phyloP scores from a whole-genome alignment of 2,797 vertebrate species.

The Ptychadena robeensis region DNA sequence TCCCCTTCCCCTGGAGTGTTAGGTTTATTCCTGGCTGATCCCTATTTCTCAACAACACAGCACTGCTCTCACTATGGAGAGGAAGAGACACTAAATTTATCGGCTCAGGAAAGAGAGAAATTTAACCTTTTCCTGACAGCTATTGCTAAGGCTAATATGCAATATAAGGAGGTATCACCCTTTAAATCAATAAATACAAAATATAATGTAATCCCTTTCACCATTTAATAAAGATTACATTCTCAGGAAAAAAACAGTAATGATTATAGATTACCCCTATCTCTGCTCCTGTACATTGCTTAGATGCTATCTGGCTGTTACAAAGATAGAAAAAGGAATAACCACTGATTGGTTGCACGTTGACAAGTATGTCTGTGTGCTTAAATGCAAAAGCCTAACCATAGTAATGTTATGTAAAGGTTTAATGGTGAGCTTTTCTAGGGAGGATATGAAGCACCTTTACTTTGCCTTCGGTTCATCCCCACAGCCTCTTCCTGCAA shows the following conservation, averaged over 20 bases:
- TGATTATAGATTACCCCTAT: background rate
- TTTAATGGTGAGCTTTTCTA: too few species aligned
- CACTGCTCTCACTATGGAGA: conserved; percentile 40
- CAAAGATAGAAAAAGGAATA: background rate
- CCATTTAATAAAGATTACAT: too few species aligned
- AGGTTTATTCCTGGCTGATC: conserved; percentile 41
- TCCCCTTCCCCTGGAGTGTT: conserved; percentile 24
- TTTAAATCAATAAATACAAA: background rate
- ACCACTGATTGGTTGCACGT: background rate
- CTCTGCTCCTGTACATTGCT: too few species aligned
- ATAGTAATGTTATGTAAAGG: too few species aligned
- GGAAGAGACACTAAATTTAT: conserved; percentile 37
- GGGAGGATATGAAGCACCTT: too few species aligned
- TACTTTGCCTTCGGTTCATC: too few species aligned
- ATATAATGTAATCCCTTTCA: background rate
- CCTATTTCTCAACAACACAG: conserved; percentile 36
- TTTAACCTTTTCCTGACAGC: conserved; percentile 17
- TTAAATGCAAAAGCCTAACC: too few species aligned
- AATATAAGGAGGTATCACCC: background rate
- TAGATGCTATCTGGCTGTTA: too few species aligned
- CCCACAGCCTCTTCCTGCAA: too few species aligned
- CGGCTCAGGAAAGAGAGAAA: conserved; percentile 7
- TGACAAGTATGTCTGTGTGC: too few species aligned
- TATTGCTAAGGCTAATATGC: background rate
- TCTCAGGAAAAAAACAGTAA: too few species aligned